Evolutionary conservation across 23 tunicate species (phyloP), one percentile per base, ranked within the genome.

Genomic region (Ascidia mentula): DNA sequence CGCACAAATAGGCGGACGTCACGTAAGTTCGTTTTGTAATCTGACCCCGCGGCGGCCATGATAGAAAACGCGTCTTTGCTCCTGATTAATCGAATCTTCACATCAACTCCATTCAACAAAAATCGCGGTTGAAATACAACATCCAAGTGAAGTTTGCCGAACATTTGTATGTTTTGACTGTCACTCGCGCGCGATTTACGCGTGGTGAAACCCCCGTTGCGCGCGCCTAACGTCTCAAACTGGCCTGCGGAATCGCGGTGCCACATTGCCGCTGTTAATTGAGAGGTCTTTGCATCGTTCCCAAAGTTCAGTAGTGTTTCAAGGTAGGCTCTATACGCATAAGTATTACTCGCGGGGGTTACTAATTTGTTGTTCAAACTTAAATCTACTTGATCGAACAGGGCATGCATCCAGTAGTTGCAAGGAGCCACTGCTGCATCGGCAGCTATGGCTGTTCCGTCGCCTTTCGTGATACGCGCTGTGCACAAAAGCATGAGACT

Each of bases 341-440:
- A 45, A 18, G 60, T 45, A 45, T 45, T 45, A 15, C 18, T 18
- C 18, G 18, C 18, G 17, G 18, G 18, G 17, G 60, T 45, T 18
- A 45, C 60, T 17, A 45, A 18, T 45, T 45, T 45, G 18, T 45
- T 18, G 60, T 45, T 45, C 60, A 39, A 31, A 40, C 72, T 39
- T 69, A 76, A 40, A 40, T 76, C 80, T 6, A 39, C 72, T 76
- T 40, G 80, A 40, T 18, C 18, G 18, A 45, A 45, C 60, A 45
- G 17, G 17, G 60, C 18, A 45, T 45, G 17, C 17, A 45, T 17
- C 18, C 17, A 18, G 60, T 45, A 45, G 18, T 45, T 45, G 18
- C 17, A 15, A 45, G 18, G 60, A 15, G 60, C 60, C 60, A 45
- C 60, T 45, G 17, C 60, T 45, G 17, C 18, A 45, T 45, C 60